phyloP scores from a whole-genome alignment of 1,140 invertebrate species.

The Drosophila insularis region DNA sequence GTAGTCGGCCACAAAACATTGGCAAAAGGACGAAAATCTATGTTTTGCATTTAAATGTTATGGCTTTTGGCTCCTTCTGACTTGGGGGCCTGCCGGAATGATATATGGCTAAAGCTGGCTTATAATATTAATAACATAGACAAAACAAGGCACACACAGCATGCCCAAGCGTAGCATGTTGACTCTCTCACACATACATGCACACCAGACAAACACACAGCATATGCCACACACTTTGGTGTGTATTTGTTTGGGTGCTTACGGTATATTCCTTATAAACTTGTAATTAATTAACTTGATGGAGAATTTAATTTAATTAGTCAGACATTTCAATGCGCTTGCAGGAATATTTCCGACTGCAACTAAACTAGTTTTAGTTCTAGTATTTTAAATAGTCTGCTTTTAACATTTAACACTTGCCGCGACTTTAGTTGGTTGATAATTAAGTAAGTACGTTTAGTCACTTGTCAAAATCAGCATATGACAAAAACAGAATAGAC shows the following conservation, averaged over 20 bases:
- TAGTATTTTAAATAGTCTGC: too few relatives aligned
- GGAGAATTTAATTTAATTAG: slow-evolving; percentile 82
- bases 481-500: not conserved
- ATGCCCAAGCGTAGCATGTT: slow-evolving; percentile 74
- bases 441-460: not conserved
- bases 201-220: slow-evolving; percentile 22
- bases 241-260: slow-evolving; percentile 18
- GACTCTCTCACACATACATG: slow-evolving; percentile 41
- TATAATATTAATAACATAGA: slow-evolving; percentile 81
- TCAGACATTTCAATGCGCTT: slow-evolving; percentile 75
- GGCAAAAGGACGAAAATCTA: slow-evolving; percentile 52
- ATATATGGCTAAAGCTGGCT: slow-evolving; percentile 73
- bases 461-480: not conserved
- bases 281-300: slow-evolving; percentile 82
- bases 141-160: slow-evolving; percentile 77
- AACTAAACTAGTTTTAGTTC: too few relatives aligned
- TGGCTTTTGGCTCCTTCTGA: slow-evolving; percentile 30
- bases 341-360: slow-evolving; percentile 18
- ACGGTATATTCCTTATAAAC: slow-evolving; percentile 59
- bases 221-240: slow-evolving; percentile 21
- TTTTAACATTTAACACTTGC: slow-evolving; percentile 10
- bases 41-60: slow-evolving; percentile 24
- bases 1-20: slow-evolving; percentile 48
- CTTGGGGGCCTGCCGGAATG: slow-evolving; percentile 46
- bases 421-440: slow-evolving; percentile 49